Percentiles rank a stretch among this genome's conserved stretches.
Conservation (phyloP, 2,113 vertebrate genomes). For the Ptilonorhynchus violaceus region DNA sequence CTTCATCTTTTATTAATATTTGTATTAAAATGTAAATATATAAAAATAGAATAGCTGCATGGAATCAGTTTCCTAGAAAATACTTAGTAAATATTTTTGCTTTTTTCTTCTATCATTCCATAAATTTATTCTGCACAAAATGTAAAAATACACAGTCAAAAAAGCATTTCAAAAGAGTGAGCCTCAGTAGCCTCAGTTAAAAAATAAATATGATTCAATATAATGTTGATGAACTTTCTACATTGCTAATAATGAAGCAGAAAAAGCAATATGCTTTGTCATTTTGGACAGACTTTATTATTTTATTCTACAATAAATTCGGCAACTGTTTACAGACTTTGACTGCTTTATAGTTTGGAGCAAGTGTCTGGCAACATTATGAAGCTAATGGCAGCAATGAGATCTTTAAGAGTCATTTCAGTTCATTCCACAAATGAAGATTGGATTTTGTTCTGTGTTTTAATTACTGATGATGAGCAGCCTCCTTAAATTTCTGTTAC, state of each 20-base stretch:
- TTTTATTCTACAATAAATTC: conserved; percentile 13
- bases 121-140: not conserved
- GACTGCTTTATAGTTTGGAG: not conserved
- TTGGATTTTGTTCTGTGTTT: conserved; percentile 3
- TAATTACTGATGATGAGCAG: not conserved
- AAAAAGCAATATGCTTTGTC: not conserved
- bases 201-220: not conserved
- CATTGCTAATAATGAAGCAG: not conserved
- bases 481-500: not conserved
- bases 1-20: not conserved
- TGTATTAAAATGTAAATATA: not conserved
- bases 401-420: not conserved
- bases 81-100: not conserved
- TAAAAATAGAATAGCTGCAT: not conserved
- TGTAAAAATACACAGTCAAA: not conserved
- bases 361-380: not conserved
- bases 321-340: not conserved
- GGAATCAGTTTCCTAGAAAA: not conserved
- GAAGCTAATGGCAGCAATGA: not conserved
- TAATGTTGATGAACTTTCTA: not conserved
- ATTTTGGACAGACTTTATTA: not conserved
- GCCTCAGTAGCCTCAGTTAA: not conserved
- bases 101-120: not conserved
- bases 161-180: not conserved
- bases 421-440: not conserved